These are phyloP conservation scores for Arrhopalites spinosus DNA, from an alignment of 2,888 invertebrate genomes.

Conservation along the genomic window DNA sequence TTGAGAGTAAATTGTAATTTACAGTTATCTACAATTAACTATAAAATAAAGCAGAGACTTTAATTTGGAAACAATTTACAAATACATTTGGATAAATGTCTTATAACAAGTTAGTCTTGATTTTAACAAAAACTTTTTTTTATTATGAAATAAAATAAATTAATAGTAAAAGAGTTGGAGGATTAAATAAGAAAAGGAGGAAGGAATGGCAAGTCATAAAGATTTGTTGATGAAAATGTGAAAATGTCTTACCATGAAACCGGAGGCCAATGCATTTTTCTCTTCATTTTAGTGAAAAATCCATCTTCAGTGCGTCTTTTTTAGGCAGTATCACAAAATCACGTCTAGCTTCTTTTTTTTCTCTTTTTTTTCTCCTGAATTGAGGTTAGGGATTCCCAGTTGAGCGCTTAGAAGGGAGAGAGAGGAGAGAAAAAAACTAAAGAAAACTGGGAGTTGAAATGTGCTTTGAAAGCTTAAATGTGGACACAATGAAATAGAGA, in stretches of 20 bases:
- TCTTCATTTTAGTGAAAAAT: conserved; percentile 37
- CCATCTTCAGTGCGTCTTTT: conserved; percentile 34
- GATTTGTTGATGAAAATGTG: neutral
- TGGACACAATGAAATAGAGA: neutral
- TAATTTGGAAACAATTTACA: no score
- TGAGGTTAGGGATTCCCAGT: conserved; percentile 4
- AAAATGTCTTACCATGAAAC: conserved; percentile 41
- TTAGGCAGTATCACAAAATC: conserved; percentile 8
- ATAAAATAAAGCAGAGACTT: no score
- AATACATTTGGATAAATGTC: no score
- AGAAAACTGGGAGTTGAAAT: neutral
- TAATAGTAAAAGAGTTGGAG: no score
- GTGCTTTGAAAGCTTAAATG: neutral
- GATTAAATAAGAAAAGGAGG: neutral
- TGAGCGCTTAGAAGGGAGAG: neutral
- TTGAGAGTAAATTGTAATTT: no score
- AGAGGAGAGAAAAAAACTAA: neutral
- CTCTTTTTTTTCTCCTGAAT: neutral
- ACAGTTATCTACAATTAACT: no score
- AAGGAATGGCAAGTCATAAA: neutral
- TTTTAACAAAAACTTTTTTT: no score
- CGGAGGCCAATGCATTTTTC: conserved; percentile 46
- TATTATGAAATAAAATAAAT: no score
- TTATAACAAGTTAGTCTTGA: no score
- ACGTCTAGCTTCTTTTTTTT: conserved; percentile 10